These are phyloP conservation scores for Ephialtes manifestator DNA, from an alignment of 2,888 invertebrate species.

Conservation along the genomic window DNA sequence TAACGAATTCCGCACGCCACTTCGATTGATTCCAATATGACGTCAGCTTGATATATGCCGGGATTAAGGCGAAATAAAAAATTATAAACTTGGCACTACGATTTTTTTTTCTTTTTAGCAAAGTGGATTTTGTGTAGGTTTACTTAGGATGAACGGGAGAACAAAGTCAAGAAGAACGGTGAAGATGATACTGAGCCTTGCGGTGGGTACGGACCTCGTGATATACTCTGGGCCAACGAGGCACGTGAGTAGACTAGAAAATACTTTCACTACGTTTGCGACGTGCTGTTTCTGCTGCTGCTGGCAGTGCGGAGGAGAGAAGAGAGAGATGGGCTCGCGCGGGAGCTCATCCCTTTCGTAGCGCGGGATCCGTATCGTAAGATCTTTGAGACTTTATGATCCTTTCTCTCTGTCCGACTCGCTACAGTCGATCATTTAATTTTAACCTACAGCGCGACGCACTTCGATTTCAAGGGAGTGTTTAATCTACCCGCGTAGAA, in stretches of 20 bases:
- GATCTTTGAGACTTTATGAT: conserved; percentile 15
- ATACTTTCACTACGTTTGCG: conserved; percentile 81
- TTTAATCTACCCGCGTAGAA: not conserved
- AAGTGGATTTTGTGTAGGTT: not conserved
- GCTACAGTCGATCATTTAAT: not conserved
- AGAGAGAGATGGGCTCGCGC: conserved; percentile 33
- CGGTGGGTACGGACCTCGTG: conserved; percentile 77
- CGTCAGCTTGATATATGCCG: not conserved
- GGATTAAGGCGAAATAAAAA: not conserved
- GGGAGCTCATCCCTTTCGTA: conserved; percentile 51
- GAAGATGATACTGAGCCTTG: conserved; percentile 83
- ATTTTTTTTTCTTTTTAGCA: conserved; percentile 3
- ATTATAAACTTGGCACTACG: not conserved
- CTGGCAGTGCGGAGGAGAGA: conserved; percentile 26
- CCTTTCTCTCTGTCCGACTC: conserved; percentile 20
- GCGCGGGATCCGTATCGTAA: conserved; percentile 14
- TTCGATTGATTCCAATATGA: conserved; percentile 18
- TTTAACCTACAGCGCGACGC: not conserved
- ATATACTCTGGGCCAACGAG: conserved; percentile 82
- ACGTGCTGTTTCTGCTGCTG: conserved; percentile 51
- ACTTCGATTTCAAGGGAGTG: not conserved
- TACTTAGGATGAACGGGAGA: not conserved
- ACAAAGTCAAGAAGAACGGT: conserved; percentile 74
- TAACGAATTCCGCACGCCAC: conserved; percentile 37
- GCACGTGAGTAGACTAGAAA: conserved; percentile 79